Evolutionary conservation across 2,797 vertebrate genomes (phyloP).

Genomic region (Somateria mollissima): DNA sequence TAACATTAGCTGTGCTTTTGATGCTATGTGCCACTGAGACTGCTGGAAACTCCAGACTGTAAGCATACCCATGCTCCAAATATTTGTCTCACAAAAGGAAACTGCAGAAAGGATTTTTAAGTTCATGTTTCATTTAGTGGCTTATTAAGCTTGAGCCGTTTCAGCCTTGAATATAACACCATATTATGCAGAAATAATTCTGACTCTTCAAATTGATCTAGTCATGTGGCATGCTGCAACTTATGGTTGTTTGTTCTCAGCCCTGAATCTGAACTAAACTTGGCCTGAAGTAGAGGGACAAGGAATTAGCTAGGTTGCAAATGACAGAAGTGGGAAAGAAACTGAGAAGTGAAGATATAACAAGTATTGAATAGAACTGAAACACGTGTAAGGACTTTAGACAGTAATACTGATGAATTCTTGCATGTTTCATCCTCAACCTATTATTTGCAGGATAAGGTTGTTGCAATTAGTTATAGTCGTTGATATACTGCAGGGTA

Average conservation of each 20-base stretch:
- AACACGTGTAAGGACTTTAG: not conserved
- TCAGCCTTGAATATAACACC: not conserved
- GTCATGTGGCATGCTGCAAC: not conserved
- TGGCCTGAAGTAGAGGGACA: not conserved
- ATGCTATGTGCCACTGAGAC: not conserved
- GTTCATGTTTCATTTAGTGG: not conserved
- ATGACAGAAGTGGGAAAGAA: not conserved
- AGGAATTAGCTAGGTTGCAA: not conserved
- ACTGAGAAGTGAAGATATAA: not conserved
- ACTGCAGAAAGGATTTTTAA: not conserved
- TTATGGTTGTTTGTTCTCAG: not conserved
- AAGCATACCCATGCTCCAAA: not conserved
- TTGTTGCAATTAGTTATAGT: not conserved
- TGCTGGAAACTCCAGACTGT: not conserved
- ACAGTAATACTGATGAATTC: not conserved
- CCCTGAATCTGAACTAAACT: not conserved
- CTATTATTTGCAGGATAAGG: not conserved
- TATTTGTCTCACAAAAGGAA: not conserved
- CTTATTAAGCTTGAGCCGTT: not conserved
- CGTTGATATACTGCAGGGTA: not conserved
- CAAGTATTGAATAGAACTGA: not conserved
- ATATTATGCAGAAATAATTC: not conserved
- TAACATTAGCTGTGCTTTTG: too few species aligned
- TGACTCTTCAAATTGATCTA: not conserved
- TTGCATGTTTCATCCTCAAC: not conserved